Conservation (phyloP, 1,140 invertebrate genomes). For the Hormaphis cornu region DNA sequence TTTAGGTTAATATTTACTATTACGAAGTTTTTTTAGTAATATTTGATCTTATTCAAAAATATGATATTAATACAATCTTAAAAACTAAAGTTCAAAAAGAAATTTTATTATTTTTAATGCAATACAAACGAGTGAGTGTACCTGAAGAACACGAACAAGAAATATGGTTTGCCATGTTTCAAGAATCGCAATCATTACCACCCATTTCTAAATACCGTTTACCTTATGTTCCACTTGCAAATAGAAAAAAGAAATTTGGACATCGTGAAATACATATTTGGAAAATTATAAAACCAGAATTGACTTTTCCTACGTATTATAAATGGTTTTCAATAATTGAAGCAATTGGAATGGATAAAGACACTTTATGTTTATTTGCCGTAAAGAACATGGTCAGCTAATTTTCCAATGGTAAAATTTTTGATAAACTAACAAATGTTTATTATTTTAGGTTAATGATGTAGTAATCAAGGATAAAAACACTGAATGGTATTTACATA, state of each 20-base stretch:
- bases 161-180: slow-evolving; percentile 41
- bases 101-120: slow-evolving; percentile 33
- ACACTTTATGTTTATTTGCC: slow-evolving; percentile 43
- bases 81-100: slow-evolving; percentile 32
- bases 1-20: slow-evolving; percentile 43
- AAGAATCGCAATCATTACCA: slow-evolving; percentile 40
- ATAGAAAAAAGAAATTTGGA: slow-evolving; percentile 28
- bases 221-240: slow-evolving; percentile 36
- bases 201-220: slow-evolving; percentile 43
- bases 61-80: slow-evolving; percentile 30
- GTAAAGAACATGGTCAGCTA: slow-evolving; percentile 41
- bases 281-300: slow-evolving; percentile 39
- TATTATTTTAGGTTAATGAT: slow-evolving; percentile 13
- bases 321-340: slow-evolving; percentile 43
- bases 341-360: slow-evolving; percentile 41
- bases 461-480: slow-evolving; percentile 5
- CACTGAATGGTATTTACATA: slow-evolving; percentile 35
- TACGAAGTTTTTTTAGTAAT: slow-evolving; percentile 45
- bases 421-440: background rate
- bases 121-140: slow-evolving; percentile 35
- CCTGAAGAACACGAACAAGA: slow-evolving; percentile 41
- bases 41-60: slow-evolving; percentile 40
- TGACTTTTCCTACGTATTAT: slow-evolving; percentile 44
- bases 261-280: slow-evolving; percentile 17
- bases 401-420: background rate